Conservation (phyloP, 2,113 vertebrate genomes). For the Todiramphus chloris region DNA sequence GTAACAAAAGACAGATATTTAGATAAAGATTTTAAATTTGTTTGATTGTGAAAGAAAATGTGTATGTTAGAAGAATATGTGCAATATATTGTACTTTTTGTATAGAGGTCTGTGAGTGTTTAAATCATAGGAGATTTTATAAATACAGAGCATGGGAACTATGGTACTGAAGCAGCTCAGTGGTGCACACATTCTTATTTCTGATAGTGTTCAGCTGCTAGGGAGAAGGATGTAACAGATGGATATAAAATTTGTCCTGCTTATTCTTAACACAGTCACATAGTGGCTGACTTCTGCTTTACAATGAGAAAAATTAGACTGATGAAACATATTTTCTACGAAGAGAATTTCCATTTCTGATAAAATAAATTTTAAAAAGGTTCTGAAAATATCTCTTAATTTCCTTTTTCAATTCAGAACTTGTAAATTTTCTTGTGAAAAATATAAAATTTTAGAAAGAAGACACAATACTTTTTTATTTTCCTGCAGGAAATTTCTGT, state of each 20-base stretch:
- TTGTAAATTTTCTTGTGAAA: slow-evolving; percentile 10
- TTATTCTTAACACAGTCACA: not conserved
- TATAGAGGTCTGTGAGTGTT: not conserved
- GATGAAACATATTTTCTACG: not conserved
- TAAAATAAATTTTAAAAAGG: not conserved
- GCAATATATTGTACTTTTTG: not conserved
- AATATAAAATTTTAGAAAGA: not conserved
- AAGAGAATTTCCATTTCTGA: not conserved
- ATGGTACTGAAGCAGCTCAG: not conserved
- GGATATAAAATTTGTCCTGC: not conserved
- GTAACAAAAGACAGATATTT: not conserved
- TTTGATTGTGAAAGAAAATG: not conserved
- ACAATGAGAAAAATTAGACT: not conserved
- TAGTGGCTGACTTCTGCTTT: not conserved
- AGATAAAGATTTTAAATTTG: not conserved
- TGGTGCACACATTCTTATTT: not conserved
- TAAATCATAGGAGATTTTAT: not conserved
- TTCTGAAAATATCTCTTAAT: not conserved
- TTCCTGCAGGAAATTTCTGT: slow-evolving; percentile 1
- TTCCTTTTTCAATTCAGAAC: not conserved
- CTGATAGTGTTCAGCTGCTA: slow-evolving; percentile 28
- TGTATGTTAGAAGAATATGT: not conserved
- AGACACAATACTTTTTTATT: not conserved
- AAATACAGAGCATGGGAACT: not conserved
- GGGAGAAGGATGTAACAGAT: not conserved